Conservation (phyloP, 2,888 invertebrate genomes). For the Cheilosia impressa region DNA sequence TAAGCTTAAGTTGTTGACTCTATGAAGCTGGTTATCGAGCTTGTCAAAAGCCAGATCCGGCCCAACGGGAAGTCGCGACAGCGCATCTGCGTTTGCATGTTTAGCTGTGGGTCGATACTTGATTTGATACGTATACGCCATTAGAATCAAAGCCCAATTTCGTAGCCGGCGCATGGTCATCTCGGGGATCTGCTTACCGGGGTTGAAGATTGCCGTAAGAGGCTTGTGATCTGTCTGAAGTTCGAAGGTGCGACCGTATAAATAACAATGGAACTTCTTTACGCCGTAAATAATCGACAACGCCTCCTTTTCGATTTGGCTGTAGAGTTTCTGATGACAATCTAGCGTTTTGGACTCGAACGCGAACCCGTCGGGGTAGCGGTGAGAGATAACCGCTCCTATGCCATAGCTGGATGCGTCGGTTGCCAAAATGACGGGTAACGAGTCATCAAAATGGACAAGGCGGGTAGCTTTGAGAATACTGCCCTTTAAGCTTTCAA, state of each 20-base stretch:
- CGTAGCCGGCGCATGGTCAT: slow-evolving; percentile 52
- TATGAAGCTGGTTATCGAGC: neutral
- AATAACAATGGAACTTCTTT: slow-evolving; percentile 55
- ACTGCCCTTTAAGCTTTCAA: slow-evolving; percentile 21
- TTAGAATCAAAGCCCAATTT: slow-evolving; percentile 5
- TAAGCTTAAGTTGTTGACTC: neutral
- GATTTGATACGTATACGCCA: slow-evolving; percentile 35
- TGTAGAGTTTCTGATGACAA: slow-evolving; percentile 47
- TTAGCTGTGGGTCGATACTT: slow-evolving; percentile 13
- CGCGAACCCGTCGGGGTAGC: slow-evolving; percentile 42
- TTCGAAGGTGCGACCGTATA: slow-evolving; percentile 39
- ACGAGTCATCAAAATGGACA: slow-evolving; percentile 43
- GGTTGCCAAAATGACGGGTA: slow-evolving; percentile 60
- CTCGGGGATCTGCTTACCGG: slow-evolving; percentile 56
- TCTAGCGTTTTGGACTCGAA: slow-evolving; percentile 68
- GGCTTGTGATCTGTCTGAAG: slow-evolving; percentile 63
- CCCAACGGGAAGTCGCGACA: slow-evolving; percentile 45
- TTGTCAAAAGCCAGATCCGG: slow-evolving; percentile 36
- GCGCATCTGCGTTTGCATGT: slow-evolving; percentile 38
- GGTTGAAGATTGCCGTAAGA: slow-evolving; percentile 58
- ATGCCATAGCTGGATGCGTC: slow-evolving; percentile 56
- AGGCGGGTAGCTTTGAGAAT: slow-evolving; percentile 45
- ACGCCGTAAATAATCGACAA: no score
- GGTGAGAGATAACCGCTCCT: slow-evolving; percentile 55
- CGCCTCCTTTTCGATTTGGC: no score